Base-by-base conservation (phyloP, 2,888 invertebrate genomes). In the Myopa testacea region DNA sequence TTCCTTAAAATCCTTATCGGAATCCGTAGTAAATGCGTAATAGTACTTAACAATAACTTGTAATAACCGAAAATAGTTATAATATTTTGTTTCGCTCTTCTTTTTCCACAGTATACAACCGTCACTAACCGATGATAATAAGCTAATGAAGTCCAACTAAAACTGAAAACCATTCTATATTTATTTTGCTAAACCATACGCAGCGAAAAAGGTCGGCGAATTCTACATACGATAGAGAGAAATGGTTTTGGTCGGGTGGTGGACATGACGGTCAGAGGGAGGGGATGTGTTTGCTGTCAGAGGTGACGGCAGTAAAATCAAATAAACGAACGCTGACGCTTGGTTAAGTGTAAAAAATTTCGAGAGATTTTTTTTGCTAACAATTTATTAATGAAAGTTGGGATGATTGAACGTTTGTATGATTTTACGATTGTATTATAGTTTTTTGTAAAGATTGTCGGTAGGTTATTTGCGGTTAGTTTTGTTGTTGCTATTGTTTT, bases 41-140 rank as follows among this genome's bases (percentile, higher is more conserved):
- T 26, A 26, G 1, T 26, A 26, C 1, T 26, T 26, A 26, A 26
- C 1, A 26, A 1, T 1, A 26, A 26, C 1, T 26, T 26, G 26
- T 26, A 26, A 26, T 26, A 26, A 26, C 26, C 26, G 26, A 26
- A 26, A 26, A 26, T 26, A 26, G 26, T 26, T 26, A 26, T 2
- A 26, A 2, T 45, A 45, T 45, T 45, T 45, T 45, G 6, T 45
- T 8, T 45, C 10, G 45, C 45, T 55, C 16, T n/a, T n/a, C 1
- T 55, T 55, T 55, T 55, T 6, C 1, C 55, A n/a, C n/a, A 16
- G 1, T 55, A 55, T 12, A 55, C 55, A 76, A 78, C 78, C 76
- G 76, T 58, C 78, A 73, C 76, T 60, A 60, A 62, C 52, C 76
- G 68, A 69, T 68, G 78, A 76, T 73, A 69, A 76, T 73, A 73